A percentile compares a stretch with the other conserved stretches of the same genome.
phyloP scores from a whole-genome alignment of 2,113 vertebrate species.

The Antechinus flavipes region DNA sequence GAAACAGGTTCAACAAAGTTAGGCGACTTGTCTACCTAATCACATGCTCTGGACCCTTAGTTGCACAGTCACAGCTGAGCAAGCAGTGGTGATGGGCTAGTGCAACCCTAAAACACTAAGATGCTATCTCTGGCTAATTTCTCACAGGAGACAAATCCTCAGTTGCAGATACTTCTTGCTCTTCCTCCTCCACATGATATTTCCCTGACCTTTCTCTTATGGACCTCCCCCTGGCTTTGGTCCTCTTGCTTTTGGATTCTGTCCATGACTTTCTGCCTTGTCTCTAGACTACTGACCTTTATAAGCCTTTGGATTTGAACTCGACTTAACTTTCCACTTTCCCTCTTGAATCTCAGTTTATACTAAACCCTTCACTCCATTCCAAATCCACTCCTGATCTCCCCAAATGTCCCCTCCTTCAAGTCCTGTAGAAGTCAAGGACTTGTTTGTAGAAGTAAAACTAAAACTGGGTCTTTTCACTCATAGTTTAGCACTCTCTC shows the following conservation, averaged over 20 bases:
- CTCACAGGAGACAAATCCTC: background rate
- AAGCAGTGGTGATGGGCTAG: background rate
- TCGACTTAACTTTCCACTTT: background rate
- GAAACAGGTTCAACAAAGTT: slow-evolving; percentile 15
- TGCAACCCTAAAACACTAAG: background rate
- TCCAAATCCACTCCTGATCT: background rate
- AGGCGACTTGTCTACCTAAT: background rate
- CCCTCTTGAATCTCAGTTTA: background rate
- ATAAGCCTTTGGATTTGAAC: background rate
- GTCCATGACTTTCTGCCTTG: background rate
- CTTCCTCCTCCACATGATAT: background rate
- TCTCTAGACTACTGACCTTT: background rate
- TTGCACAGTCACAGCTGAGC: background rate
- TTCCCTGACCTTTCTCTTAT: background rate
- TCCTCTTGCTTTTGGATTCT: background rate
- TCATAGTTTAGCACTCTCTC: background rate
- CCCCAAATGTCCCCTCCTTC: slow-evolving; percentile 4
- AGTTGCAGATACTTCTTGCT: background rate
- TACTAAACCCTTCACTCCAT: background rate
- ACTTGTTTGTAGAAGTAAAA: no score
- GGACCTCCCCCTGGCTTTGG: background rate
- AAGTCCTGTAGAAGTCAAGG: no score
- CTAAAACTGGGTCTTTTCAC: slow-evolving; percentile 11
- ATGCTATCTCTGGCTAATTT: background rate
- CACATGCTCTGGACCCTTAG: background rate